phyloP scores from a whole-genome alignment of 2,797 vertebrate genomes.

The Helarctos malayanus region DNA sequence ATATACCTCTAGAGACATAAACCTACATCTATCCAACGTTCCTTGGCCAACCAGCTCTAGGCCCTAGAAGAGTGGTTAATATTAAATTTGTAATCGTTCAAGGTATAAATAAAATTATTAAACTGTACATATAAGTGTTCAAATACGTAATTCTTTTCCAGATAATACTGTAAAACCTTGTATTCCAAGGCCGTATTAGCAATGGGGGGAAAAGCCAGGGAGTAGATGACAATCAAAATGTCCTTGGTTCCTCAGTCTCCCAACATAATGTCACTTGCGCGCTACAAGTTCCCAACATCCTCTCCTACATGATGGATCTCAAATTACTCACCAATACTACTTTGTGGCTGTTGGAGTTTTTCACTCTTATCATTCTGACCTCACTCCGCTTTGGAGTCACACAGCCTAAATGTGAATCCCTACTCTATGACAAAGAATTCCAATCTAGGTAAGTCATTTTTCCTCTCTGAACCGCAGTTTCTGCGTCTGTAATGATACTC shows the following conservation, averaged over 20 bases:
- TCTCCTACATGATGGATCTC: not conserved
- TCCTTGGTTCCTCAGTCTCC: not conserved
- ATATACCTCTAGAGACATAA: not conserved
- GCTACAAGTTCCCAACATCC: not conserved
- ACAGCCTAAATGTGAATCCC: not conserved
- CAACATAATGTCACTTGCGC: not conserved
- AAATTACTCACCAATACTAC: not conserved
- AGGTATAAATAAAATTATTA: not conserved
- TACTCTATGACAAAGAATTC: not conserved
- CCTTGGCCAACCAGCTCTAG: not conserved
- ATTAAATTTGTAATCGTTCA: constrained; percentile 11
- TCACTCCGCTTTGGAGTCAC: constrained; percentile 13
- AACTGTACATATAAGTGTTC: not conserved
- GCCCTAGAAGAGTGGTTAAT: not conserved
- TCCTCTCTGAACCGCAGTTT: not conserved
- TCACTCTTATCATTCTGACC: not conserved
- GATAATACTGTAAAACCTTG: constrained; percentile 30
- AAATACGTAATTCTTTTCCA: constrained; percentile 40
- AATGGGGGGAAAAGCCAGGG: not conserved
- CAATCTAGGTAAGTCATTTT: not conserved
- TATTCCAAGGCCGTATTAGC: not conserved
- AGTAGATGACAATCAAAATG: not conserved
- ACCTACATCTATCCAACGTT: not conserved
- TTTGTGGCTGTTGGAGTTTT: not conserved
- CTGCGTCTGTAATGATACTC: not conserved